Evolutionary conservation across 2,888 invertebrate genomes (phyloP).

Genomic region (Cephonodes hylas): DNA sequence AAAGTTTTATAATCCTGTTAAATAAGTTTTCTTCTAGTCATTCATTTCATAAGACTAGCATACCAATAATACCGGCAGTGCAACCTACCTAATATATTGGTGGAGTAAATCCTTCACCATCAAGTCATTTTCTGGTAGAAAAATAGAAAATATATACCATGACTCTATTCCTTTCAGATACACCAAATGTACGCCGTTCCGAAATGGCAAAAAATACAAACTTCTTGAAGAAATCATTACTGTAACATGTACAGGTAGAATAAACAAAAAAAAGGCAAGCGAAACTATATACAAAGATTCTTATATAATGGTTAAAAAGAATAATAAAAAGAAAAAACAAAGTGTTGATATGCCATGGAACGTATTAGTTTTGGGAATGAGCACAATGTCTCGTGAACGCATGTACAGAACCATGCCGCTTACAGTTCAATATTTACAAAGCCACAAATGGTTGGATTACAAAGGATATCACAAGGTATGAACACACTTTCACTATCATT

Average conservation of each 20-base stretch:
- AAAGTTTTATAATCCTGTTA: background rate
- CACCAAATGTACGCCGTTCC: conserved; percentile 39
- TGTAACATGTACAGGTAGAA: conserved; percentile 37
- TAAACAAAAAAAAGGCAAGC: conserved; percentile 19
- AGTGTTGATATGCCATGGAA: conserved; percentile 45
- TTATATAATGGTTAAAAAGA: conserved; percentile 46
- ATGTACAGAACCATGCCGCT: conserved; percentile 87
- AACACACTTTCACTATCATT: conserved; percentile 1
- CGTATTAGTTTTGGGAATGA: conserved; percentile 90
- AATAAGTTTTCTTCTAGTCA: too few relatives aligned
- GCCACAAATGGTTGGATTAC: conserved; percentile 85
- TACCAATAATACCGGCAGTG: too few relatives aligned
- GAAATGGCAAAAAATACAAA: conserved; percentile 32
- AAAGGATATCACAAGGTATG: conserved; percentile 85
- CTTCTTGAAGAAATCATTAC: conserved; percentile 46
- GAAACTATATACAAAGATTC: conserved; percentile 22
- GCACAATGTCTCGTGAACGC: conserved; percentile 90
- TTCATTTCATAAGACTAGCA: too few relatives aligned
- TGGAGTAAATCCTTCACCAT: too few relatives aligned
- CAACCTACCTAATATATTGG: too few relatives aligned
- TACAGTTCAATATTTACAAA: conserved; percentile 84
- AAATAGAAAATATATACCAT: too few relatives aligned
- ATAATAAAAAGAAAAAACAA: conserved; percentile 9
- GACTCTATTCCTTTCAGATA: conserved; percentile 38
- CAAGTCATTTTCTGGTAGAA: too few relatives aligned